These are phyloP conservation scores for Bruchidius siliquastri DNA, from an alignment of 2,888 invertebrate species.

Conservation along the genomic window DNA sequence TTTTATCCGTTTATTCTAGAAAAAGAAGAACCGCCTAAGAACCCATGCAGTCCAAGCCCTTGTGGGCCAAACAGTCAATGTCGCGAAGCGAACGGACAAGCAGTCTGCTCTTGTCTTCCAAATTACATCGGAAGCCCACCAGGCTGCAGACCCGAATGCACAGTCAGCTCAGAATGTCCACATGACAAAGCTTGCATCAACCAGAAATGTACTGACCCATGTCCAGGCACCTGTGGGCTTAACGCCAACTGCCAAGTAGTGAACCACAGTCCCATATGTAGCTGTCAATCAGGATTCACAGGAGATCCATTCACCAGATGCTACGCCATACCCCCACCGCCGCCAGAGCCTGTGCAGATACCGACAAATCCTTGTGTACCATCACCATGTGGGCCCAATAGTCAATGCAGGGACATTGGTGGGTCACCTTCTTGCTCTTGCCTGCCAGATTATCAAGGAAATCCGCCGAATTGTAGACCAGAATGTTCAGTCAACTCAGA, in stretches of 20 bases:
- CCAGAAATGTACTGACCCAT: constrained; percentile 70
- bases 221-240: constrained; percentile 60
- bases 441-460: constrained; percentile 64
- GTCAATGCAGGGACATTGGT: constrained; percentile 67
- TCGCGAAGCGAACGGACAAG: constrained; percentile 51
- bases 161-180: constrained; percentile 74
- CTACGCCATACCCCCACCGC: constrained; percentile 42
- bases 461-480: constrained; percentile 73
- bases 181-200: constrained; percentile 65
- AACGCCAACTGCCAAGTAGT: constrained; percentile 51
- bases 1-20: constrained; percentile 12
- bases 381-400: constrained; percentile 75
- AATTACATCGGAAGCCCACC: constrained; percentile 56
- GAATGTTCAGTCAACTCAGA: constrained; percentile 75
- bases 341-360: constrained; percentile 17
- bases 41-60: constrained; percentile 66
- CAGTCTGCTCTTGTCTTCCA: constrained; percentile 49
- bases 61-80: constrained; percentile 74
- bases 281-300: constrained; percentile 56
- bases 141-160: constrained; percentile 72
- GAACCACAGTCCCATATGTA: constrained; percentile 60
- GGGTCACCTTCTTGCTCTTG: constrained; percentile 71
- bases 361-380: constrained; percentile 67
- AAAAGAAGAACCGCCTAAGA: constrained; percentile 47
- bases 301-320: constrained; percentile 66